phyloP scores from a whole-genome alignment of 2,113 vertebrate genomes.

The Clupea harengus region DNA sequence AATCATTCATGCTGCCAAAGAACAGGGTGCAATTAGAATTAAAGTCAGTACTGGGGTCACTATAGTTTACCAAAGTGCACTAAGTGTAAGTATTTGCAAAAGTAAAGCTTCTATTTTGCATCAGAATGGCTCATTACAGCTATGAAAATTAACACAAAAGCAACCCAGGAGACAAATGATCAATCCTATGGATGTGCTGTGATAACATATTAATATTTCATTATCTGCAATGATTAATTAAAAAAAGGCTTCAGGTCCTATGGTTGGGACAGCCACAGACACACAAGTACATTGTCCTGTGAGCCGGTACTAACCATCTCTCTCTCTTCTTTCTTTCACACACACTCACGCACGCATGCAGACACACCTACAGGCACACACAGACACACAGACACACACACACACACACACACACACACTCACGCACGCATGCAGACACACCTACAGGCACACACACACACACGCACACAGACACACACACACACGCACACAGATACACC shows the following conservation, averaged over 20 bases:
- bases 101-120: not conserved
- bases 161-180: slow-evolving; percentile 55
- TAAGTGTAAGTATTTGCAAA: not conserved
- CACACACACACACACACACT: slow-evolving; percentile 18
- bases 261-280: slow-evolving; percentile 70
- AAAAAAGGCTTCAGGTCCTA: slow-evolving; percentile 72
- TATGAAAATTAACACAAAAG: not conserved
- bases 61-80: not conserved
- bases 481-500: not conserved
- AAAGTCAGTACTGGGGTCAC: not conserved
- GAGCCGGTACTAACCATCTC: slow-evolving; percentile 56
- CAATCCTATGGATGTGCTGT: slow-evolving; percentile 64
- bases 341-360: slow-evolving; percentile 7
- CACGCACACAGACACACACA: not conserved
- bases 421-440: not conserved
- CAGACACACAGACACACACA: not conserved
- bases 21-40: not conserved
- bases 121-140: not conserved
- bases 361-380: not conserved
- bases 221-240: slow-evolving; percentile 75
- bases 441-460: not conserved
- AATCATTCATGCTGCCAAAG: not conserved
- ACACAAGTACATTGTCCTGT: slow-evolving; percentile 68
- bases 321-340: slow-evolving; percentile 33
- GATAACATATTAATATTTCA: slow-evolving; percentile 78